Base-by-base conservation (phyloP, 2,888 invertebrate species). In the Galerucella calmariensis region DNA sequence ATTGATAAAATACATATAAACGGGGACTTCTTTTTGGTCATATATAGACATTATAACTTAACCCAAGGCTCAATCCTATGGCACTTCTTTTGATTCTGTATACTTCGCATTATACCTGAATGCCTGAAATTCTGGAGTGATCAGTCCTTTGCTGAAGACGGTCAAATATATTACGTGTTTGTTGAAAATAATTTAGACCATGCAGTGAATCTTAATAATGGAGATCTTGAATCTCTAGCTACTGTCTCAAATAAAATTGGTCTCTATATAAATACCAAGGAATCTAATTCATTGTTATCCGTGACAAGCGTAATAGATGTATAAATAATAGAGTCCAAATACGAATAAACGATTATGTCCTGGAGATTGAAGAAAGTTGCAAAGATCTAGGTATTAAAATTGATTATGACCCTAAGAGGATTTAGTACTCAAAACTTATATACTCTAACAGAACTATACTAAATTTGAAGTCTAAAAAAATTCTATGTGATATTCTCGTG, bases 161-260 rank as follows among this genome's bases (percentile, higher is more conserved):
- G n/a, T 53, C 16, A 53, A 53, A 53, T 53, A 53, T 53, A 53
- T 53, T 53, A 53, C 53, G 53, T 53, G 53, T 53, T 53, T 53
- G n/a, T 16, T 16, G 53, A 53, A 53, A n/a, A 53, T 8, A 53
- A 53, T 53, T 14, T 53, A 2, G 53, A 53, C 8, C 16, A 16
- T 53, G 53, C 53, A 16, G 53, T 53, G 16, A 16, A 53, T 53
- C 16, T n/a, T 11, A 53, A 16, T 53, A 16, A n/a, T 8, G 2
- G 16, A 1, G 16, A 53, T n/a, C 6, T 53, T 53, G 14, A 53
- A 53, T 51, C 16, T 53, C n/a, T 51, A n/a, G 51, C 2, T 51
- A 6, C 14, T 53, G 16, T 53, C n/a, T 53, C 16, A 16, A 16
- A 53, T 53, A 2, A 12, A 46, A 46, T 46, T 10, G 46, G 46